A percentile compares a stretch with the other conserved stretches of the same genome.
Evolutionary conservation across 2,888 invertebrate species (phyloP).

Genomic region (Sinohyriopsis cumingii): DNA sequence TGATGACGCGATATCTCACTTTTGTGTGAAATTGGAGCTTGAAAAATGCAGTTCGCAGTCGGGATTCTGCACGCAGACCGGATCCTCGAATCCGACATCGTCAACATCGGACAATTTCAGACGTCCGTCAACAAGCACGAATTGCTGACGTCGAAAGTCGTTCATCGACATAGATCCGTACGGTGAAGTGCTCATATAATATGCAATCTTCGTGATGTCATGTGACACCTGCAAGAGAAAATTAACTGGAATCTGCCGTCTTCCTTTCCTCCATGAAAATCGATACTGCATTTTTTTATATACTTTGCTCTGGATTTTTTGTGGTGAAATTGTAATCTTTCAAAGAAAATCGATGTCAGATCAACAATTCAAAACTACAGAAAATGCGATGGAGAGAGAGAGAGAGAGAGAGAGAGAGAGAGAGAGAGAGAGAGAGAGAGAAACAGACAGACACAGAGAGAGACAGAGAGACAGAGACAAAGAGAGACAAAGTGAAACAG

Average conservation of each 20-base stretch:
- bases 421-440: too few species aligned
- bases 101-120: conserved; percentile 74
- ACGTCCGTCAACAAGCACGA: conserved; percentile 72
- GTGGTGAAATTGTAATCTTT: too few species aligned
- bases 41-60: conserved; percentile 58
- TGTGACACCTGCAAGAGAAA: conserved; percentile 55
- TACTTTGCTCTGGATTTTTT: too few species aligned
- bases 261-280: too few species aligned
- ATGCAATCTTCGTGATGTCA: conserved; percentile 67
- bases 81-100: conserved; percentile 71
- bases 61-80: conserved; percentile 46
- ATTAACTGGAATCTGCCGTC: background rate
- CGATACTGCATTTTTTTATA: too few species aligned
- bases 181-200: conserved; percentile 70
- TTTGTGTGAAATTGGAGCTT: conserved; percentile 51
- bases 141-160: conserved; percentile 74
- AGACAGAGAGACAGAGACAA: too few species aligned
- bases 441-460: too few species aligned
- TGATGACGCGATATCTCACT: conserved; percentile 21
- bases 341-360: too few species aligned
- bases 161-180: conserved; percentile 73
- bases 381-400: too few species aligned
- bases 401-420: too few species aligned
- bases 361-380: too few species aligned
- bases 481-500: too few species aligned